phyloP scores from a whole-genome alignment of 2,113 vertebrate species.

The Melanerpes formicivorus region DNA sequence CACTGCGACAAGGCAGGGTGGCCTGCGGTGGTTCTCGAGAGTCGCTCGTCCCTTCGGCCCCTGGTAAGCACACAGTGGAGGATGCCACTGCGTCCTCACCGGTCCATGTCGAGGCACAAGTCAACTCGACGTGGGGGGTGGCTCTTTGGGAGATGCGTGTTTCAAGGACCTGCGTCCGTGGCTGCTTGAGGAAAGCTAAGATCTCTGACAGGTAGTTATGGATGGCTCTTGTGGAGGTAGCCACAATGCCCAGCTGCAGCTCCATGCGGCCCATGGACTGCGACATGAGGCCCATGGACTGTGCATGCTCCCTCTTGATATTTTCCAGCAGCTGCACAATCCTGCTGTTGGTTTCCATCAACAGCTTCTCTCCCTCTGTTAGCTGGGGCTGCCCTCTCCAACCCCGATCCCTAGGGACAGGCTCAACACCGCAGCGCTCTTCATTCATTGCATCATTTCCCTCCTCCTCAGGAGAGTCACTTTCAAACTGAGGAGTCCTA shows the following conservation, averaged over 20 bases:
- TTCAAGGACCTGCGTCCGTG: conserved; percentile 74
- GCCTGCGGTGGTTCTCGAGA: conserved; percentile 71
- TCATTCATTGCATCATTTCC: conserved; percentile 75
- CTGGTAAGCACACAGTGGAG: conserved; percentile 74
- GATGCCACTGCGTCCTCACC: conserved; percentile 76
- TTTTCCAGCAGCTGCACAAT: conserved; percentile 78
- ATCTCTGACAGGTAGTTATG: conserved; percentile 79
- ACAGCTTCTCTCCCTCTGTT: conserved; percentile 75
- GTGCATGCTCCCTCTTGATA: conserved; percentile 78
- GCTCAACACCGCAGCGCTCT: conserved; percentile 74
- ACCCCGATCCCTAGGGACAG: conserved; percentile 77
- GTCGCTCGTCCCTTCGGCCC: conserved; percentile 67
- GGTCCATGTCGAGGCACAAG: conserved; percentile 74
- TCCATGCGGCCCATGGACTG: conserved; percentile 77
- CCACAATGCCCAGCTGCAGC: conserved; percentile 78
- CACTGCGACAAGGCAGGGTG: conserved; percentile 75
- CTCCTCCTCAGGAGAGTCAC: conserved; percentile 78
- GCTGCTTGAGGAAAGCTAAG: conserved; percentile 77
- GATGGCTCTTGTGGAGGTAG: conserved; percentile 78
- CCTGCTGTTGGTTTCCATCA: conserved; percentile 79
- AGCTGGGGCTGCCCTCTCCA: conserved; percentile 76
- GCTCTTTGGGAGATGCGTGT: conserved; percentile 77
- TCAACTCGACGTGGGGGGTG: conserved; percentile 75
- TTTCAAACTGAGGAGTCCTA: conserved; percentile 79
- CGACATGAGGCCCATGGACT: conserved; percentile 77